A percentile compares a stretch with the other conserved stretches of the same genome.
Evolutionary conservation across 2,888 invertebrate genomes (phyloP).

Genomic region (Aspidiotus rigidus): DNA sequence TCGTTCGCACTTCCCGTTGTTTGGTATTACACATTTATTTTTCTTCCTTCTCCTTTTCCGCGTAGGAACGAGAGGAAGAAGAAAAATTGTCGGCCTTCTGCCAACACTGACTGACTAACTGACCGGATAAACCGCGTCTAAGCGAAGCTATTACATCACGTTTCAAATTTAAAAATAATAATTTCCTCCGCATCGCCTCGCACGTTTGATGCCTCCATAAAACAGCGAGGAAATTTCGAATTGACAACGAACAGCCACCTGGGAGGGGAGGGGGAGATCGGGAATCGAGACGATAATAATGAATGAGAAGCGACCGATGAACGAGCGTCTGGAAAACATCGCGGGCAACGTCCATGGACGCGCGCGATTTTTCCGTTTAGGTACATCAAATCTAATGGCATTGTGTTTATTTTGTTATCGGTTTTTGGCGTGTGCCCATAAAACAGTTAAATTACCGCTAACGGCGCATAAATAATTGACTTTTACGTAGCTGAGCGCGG

Average conservation of each 20-base stretch:
- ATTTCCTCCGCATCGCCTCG: background rate
- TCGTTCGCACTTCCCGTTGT: no score
- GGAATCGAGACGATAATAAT: background rate
- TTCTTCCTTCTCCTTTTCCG: background rate
- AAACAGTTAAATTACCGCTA: conserved; percentile 20
- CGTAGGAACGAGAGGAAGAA: background rate
- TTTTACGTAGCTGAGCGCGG: background rate
- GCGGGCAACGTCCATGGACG: background rate
- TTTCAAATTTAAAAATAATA: conserved; percentile 1
- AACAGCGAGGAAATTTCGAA: background rate
- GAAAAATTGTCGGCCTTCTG: conserved; percentile 1
- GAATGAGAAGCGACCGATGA: background rate
- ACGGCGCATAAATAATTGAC: conserved; percentile 24
- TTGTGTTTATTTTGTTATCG: conserved; percentile 26
- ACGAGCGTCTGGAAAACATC: background rate
- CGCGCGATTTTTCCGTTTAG: conserved; percentile 3
- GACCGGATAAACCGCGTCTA: no score
- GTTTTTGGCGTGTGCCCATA: conserved; percentile 25
- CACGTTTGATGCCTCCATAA: background rate
- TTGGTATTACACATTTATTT: no score
- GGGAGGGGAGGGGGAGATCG: background rate
- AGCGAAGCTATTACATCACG: background rate
- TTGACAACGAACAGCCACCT: background rate
- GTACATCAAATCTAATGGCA: conserved; percentile 7
- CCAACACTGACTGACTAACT: background rate